phyloP scores from a whole-genome alignment of 1,140 invertebrate species.

The Drosophila subobscura region DNA sequence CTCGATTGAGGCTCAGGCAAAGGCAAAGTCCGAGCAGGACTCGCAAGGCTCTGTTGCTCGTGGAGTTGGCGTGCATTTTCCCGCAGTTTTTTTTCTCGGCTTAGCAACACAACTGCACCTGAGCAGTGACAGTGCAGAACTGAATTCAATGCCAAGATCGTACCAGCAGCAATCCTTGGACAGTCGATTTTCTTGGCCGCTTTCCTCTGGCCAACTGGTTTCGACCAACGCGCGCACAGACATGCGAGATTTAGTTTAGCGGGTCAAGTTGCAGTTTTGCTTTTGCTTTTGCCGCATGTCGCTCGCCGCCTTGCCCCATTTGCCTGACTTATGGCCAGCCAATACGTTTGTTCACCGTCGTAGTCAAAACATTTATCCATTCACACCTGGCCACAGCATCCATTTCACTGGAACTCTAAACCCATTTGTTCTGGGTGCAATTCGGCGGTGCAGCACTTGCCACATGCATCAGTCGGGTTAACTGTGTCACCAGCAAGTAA shows the following conservation, averaged over 20 bases:
- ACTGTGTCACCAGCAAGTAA: slow-evolving; percentile 47
- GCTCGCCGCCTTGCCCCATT: slow-evolving; percentile 38
- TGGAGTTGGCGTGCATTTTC: slow-evolving; percentile 26
- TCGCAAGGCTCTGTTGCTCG: slow-evolving; percentile 34
- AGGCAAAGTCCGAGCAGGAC: slow-evolving; percentile 58
- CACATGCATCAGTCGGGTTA: slow-evolving; percentile 27
- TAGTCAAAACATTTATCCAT: slow-evolving; percentile 10
- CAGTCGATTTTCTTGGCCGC: slow-evolving; percentile 24
- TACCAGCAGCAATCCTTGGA: slow-evolving; percentile 46
- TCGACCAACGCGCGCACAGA: slow-evolving; percentile 28
- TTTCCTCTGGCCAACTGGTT: slow-evolving; percentile 68
- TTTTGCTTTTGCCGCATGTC: too few species aligned
- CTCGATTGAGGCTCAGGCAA: not conserved
- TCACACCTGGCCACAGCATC: not conserved
- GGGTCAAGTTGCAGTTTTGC: slow-evolving; percentile 49
- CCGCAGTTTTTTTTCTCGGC: slow-evolving; percentile 13
- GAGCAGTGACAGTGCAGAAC: slow-evolving; percentile 67
- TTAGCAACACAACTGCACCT: slow-evolving; percentile 67
- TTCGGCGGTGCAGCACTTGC: slow-evolving; percentile 42
- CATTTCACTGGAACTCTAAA: slow-evolving; percentile 12
- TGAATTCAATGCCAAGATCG: slow-evolving; percentile 56
- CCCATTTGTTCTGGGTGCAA: slow-evolving; percentile 24
- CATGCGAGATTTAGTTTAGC: slow-evolving; percentile 65
- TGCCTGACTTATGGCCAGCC: slow-evolving; percentile 52
- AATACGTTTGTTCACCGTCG: slow-evolving; percentile 38